phyloP scores from a whole-genome alignment of 2,797 vertebrate genomes.

The Telmatherina bonti region DNA sequence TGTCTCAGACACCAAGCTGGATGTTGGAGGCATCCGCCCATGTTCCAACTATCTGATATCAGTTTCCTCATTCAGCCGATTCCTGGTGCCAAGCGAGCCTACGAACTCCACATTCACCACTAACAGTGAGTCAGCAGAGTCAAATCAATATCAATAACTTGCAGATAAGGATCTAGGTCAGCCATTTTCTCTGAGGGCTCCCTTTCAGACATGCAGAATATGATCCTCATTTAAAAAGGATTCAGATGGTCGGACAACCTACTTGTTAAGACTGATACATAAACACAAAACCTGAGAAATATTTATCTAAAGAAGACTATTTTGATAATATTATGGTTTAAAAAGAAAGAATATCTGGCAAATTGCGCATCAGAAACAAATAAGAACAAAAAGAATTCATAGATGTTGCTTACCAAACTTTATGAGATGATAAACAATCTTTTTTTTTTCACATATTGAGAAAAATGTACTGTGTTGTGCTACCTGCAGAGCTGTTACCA shows the following conservation, averaged over 20 bases:
- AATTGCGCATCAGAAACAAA: neutral
- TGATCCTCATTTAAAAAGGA: conserved; percentile 57
- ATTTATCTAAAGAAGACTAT: conserved; percentile 9
- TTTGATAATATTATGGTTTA: neutral
- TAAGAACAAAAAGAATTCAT: neutral
- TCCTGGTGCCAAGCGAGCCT: conserved; percentile 79
- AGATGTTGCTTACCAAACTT: neutral
- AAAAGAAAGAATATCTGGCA: neutral
- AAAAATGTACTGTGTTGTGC: neutral
- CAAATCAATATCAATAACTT: conserved; percentile 60
- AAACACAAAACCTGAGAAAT: conserved; percentile 41
- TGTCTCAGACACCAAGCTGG: conserved; percentile 49
- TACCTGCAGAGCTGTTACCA: conserved; percentile 72
- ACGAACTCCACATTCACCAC: conserved; percentile 67
- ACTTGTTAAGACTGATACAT: conserved; percentile 39
- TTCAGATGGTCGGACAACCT: conserved; percentile 42
- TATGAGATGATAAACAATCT: neutral
- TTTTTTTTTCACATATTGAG: neutral
- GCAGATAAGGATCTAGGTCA: conserved; percentile 75
- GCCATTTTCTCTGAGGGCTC: conserved; percentile 62
- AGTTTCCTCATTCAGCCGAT: conserved; percentile 79
- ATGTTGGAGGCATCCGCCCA: conserved; percentile 68
- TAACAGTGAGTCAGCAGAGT: conserved; percentile 79
- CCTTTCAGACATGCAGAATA: conserved; percentile 69
- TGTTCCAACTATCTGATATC: conserved; percentile 81